These are phyloP conservation scores for Steinernema feltiae DNA, from an alignment of 1,140 invertebrate species.

Conservation along the genomic window DNA sequence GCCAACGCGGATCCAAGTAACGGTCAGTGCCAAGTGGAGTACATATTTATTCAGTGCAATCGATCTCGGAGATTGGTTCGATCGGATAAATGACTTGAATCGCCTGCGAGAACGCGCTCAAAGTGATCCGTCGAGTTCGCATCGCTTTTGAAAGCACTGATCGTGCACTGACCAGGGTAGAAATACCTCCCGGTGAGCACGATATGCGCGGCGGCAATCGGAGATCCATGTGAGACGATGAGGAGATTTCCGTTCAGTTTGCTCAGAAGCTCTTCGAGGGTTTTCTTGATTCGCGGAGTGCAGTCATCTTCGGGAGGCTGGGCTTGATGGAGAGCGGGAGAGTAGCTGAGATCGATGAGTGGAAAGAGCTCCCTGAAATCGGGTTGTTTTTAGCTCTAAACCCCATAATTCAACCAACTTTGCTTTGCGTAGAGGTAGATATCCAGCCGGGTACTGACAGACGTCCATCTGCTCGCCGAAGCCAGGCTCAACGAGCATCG, in stretches of 20 bases:
- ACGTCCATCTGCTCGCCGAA: constrained; percentile 19
- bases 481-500: constrained; percentile 25
- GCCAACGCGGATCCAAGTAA: no score
- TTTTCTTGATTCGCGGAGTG: constrained; percentile 9
- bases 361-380: constrained; percentile 19
- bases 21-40: no score
- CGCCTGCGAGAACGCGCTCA: neutral
- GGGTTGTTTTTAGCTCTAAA: neutral
- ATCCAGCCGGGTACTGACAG: constrained; percentile 17
- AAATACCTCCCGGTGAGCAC: neutral
- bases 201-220: constrained; percentile 26
- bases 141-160: constrained; percentile 4
- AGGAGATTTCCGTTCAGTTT: constrained; percentile 24
- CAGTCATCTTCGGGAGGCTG: constrained; percentile 16
- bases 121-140: neutral
- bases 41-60: no score
- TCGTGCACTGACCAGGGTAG: constrained; percentile 31
- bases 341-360: constrained; percentile 17
- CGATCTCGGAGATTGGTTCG: neutral
- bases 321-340: constrained; percentile 13
- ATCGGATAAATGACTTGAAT: neutral
- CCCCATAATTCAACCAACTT: neutral
- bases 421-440: constrained; percentile 3
- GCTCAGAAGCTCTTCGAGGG: neutral
- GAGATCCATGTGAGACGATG: constrained; percentile 30